Evolutionary conservation across 2,797 vertebrate species (phyloP).

Genomic region (Arvicola amphibius): DNA sequence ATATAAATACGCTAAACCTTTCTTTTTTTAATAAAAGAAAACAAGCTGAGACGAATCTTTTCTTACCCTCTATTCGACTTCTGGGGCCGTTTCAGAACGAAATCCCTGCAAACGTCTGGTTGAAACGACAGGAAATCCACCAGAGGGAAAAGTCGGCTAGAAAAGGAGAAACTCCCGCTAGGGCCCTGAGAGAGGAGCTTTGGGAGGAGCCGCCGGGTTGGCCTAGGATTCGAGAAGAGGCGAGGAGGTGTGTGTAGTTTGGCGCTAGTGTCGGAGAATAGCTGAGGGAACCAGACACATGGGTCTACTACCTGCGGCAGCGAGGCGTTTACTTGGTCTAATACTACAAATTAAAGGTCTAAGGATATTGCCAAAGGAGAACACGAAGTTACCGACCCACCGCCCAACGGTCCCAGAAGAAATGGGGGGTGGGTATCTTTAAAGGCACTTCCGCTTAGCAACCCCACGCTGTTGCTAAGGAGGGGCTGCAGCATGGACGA

Average conservation of each 20-base stretch:
- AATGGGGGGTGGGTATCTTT: constrained; percentile 2
- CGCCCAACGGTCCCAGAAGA: constrained; percentile 2
- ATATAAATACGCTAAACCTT: neutral
- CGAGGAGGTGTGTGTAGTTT: neutral
- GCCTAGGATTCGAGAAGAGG: neutral
- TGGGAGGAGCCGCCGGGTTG: neutral
- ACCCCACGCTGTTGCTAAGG: constrained; percentile 87
- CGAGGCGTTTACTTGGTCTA: neutral
- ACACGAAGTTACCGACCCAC: neutral
- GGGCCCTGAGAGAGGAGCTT: neutral
- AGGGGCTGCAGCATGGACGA: neutral
- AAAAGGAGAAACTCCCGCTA: neutral
- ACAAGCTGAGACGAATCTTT: constrained; percentile 48
- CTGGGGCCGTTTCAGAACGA: neutral
- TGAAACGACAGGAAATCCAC: constrained; percentile 71
- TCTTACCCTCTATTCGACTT: constrained; percentile 11
- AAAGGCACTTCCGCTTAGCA: constrained; percentile 83
- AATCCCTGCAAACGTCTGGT: neutral
- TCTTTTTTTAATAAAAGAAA: neutral
- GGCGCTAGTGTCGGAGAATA: neutral
- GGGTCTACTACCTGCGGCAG: neutral
- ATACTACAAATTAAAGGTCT: neutral
- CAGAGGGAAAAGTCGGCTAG: constrained; percentile 78
- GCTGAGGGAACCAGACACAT: neutral
- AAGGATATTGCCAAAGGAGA: neutral